A percentile compares a stretch with the other conserved stretches of the same genome.
phyloP scores from a whole-genome alignment of 1,140 invertebrate genomes.

The Diorhabda sublineata region DNA sequence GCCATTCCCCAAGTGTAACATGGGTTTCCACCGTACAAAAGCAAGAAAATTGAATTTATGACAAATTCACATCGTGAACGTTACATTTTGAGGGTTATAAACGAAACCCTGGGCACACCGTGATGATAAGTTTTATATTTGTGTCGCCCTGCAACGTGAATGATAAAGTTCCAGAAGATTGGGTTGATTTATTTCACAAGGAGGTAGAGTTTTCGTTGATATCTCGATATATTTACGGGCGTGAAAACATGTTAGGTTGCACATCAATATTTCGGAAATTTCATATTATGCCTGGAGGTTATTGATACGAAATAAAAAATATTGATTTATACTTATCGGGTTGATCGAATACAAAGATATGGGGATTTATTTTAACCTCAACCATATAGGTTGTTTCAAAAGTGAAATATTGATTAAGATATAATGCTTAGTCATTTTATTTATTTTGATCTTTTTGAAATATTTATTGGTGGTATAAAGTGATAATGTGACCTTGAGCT shows the following conservation, averaged over 20 bases:
- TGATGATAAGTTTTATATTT: conserved; percentile 12
- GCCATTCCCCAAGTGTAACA: conserved; percentile 1
- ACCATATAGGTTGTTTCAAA: too few relatives aligned
- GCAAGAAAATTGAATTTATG: conserved; percentile 7
- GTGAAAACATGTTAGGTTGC: not conserved
- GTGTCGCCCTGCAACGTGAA: not conserved
- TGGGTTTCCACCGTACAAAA: not conserved
- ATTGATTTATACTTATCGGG: too few relatives aligned
- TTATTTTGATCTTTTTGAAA: too few relatives aligned
- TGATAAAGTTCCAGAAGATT: conserved; percentile 9
- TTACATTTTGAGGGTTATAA: conserved; percentile 6
- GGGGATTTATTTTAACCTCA: too few relatives aligned
- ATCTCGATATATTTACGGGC: not conserved
- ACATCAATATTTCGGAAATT: not conserved
- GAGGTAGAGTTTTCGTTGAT: conserved; percentile 1
- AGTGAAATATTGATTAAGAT: too few relatives aligned
- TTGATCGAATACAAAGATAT: too few relatives aligned
- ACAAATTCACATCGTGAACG: conserved; percentile 11
- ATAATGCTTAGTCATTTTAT: too few relatives aligned
- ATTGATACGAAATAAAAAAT: not conserved
- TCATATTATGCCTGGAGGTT: not conserved
- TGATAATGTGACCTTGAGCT: too few relatives aligned
- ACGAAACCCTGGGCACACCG: not conserved
- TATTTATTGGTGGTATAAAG: too few relatives aligned
- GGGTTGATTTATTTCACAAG: conserved; percentile 9